These are phyloP conservation scores for Petrocephalus schoutedeni DNA, from an alignment of 2,797 vertebrate genomes.

Conservation along the genomic window DNA sequence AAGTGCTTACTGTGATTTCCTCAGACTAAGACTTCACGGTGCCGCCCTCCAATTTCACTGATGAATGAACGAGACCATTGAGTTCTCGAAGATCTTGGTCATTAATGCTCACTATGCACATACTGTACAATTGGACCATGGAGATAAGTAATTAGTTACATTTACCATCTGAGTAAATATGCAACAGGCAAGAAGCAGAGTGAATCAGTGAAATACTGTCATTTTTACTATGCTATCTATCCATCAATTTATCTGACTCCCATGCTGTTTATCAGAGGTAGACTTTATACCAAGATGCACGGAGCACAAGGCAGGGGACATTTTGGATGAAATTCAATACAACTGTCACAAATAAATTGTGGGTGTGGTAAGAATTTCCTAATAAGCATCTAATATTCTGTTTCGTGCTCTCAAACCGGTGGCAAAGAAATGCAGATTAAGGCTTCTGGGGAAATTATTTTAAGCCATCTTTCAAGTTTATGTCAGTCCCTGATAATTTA, in stretches of 20 bases:
- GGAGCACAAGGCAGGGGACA: background rate
- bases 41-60: background rate
- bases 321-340: background rate
- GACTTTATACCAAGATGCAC: background rate
- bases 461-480: background rate
- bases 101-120: background rate
- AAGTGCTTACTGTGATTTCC: conserved; percentile 30
- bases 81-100: background rate
- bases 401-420: background rate
- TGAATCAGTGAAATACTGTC: background rate
- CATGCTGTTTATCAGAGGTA: background rate
- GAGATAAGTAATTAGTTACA: background rate
- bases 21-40: conserved; percentile 28
- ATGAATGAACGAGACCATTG: background rate
- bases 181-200: background rate
- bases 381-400: background rate
- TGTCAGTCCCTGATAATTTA: background rate
- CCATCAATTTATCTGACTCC: background rate
- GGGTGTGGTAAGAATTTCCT: background rate
- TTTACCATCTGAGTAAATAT: background rate
- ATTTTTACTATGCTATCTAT: background rate
- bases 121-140: background rate
- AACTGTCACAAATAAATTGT: background rate
- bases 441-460: background rate
- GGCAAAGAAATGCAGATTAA: background rate